Evolutionary conservation across 2,113 vertebrate genomes (phyloP), one percentile per base, ranked within the genome.

Genomic region (Carassius auratus): DNA sequence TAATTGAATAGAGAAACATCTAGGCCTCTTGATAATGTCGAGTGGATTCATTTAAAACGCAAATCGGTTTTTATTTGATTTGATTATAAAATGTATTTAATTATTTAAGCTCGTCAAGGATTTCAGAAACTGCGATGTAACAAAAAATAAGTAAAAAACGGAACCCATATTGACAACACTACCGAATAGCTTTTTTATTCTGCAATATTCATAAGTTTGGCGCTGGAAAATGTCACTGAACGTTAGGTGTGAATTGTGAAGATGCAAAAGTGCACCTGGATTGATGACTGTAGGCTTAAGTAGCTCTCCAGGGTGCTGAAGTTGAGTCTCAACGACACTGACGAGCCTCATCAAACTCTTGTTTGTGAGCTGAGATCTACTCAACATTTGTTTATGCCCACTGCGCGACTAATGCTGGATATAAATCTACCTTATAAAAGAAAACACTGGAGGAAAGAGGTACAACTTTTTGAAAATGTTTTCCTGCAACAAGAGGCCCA

Each of bases 281-380:
- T 86, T 80, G 88, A 90, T 88, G 90, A 89, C 89, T 90, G 90
- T 81, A 81, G 90, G 90, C 42, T 76, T 92, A 91, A 93, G 91
- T 90, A 93, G 91, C 93, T 95, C 95, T 95, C 95, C 93, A 91
- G 93, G 93, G 95, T 94, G 92, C 95, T 94, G 93, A 95, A 95
- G 90, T 91, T 83, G 92, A 82, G 71, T 55, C 64, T 66, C 61
- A 68, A 23, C 61, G 15, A 38, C 78, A 50, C 78, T 55, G 66
- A 57, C 81, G 30, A 83, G 66, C 66, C 7, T 83, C 81, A 83
- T 59, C 81, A 71, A 83, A 55, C 81, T 74, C 19, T 59, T 83
- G 81, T 73, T 83, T 59, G 68, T 57, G 30, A 73, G 19, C 81
- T 14, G 64, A 83, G 81, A 73, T 26, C 48, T 73, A 59, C 48